Percentiles rank a stretch among this genome's conserved stretches.
phyloP scores from a whole-genome alignment of 2,888 invertebrate species.

The Dicyrtoma fusca region DNA sequence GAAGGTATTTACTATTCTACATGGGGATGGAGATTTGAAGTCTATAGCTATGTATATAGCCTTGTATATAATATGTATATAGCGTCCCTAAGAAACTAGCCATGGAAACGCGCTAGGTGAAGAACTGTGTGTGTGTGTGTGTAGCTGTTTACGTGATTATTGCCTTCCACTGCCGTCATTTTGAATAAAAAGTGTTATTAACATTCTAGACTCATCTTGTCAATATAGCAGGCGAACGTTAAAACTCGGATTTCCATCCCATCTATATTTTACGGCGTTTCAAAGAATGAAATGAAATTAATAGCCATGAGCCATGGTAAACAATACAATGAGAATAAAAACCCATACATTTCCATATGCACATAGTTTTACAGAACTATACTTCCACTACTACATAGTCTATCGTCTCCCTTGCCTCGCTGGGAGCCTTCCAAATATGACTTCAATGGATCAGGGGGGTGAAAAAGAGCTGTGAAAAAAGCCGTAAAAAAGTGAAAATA shows the following conservation, averaged over 20 bases:
- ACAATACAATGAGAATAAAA: slow-evolving; percentile 45
- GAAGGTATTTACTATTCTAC: not conserved
- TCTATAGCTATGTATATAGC: too few species aligned
- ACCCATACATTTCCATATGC: slow-evolving; percentile 22
- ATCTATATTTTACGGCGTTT: slow-evolving; percentile 56
- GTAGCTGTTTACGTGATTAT: slow-evolving; percentile 50
- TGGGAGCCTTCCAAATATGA: too few species aligned
- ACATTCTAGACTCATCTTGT: slow-evolving; percentile 53
- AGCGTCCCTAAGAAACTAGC: too few species aligned
- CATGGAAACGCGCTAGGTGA: not conserved
- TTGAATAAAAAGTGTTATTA: slow-evolving; percentile 51
- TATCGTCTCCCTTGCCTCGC: too few species aligned
- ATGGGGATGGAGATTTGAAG: too few species aligned
- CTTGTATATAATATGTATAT: too few species aligned
- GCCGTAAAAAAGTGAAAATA: too few species aligned
- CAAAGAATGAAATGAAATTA: slow-evolving; percentile 57
- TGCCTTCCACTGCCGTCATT: slow-evolving; percentile 49
- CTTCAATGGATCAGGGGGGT: too few species aligned
- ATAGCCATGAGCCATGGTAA: slow-evolving; percentile 57
- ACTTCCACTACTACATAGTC: too few species aligned
- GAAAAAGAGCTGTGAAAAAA: too few species aligned
- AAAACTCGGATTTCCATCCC: slow-evolving; percentile 55
- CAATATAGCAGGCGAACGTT: slow-evolving; percentile 50
- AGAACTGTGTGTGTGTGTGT: not conserved
- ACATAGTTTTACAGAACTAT: too few species aligned